Evolutionary conservation across 2,888 invertebrate genomes (phyloP), one percentile per base, ranked within the genome.

Genomic region (Meteorus cinctellus): DNA sequence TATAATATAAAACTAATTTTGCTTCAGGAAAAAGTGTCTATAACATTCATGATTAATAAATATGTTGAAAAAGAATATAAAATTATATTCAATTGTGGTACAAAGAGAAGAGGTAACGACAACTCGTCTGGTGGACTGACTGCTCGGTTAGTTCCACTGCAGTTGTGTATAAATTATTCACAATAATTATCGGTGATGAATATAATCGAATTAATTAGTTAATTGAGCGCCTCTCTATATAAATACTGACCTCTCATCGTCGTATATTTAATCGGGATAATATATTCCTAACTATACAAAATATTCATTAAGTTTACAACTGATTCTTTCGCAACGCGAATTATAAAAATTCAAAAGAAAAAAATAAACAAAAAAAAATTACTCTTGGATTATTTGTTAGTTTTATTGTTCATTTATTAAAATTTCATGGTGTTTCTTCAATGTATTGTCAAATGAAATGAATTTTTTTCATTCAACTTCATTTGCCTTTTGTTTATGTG

Each of bases 51-150:
- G 8, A 41, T 41, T 12, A 41, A 41, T 41, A 41, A 41, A 41
- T 41, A 41, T 41, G 8, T 41, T 16, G 29, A 12, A 48, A 68
- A 48, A n/a, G 48, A 29, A 29, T 29, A 34, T 5, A 48, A 74
- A 79, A 79, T 51, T 73, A 78, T 77, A 80, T 24, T 41, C 8
- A 8, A 6, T 41, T 12, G 41, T 41, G 34, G 65, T 55, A 75
- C 70, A 74, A 72, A 72, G 65, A 73, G 62, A 51, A 41, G 77
- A 70, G 77, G 78, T 87, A 88, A 88, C 85, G 86, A 88, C 86
- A 89, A 89, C 88, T 89, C 86, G 88, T 89, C 89, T 89, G 89
- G 89, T 89, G 89, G 88, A 89, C 86, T 89, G 89, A 89, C 88
- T 89, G 88, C 88, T 55, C 55, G 55, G 19, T 55, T 55, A 55